Evolutionary conservation across 1,140 invertebrate genomes (phyloP), one percentile per base, ranked within the genome.

Genomic region (Sweltsa coloradensis): DNA sequence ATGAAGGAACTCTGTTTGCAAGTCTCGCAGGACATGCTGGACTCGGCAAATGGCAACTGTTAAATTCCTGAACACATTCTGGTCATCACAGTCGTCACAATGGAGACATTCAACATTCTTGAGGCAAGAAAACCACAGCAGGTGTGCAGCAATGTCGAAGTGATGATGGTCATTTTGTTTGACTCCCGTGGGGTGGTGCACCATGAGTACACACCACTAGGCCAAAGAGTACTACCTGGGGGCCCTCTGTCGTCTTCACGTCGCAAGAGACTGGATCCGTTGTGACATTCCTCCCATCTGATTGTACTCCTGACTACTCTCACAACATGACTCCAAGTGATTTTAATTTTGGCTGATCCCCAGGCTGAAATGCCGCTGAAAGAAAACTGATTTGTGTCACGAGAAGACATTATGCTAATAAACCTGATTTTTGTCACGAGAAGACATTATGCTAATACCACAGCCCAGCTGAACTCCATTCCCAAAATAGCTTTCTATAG

Each of bases 121-220:
- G 2, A 43, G 45, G 27, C 50, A 2, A 62, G 60, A 47, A 59
- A 61, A 51, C 46, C 48, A 37, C 31, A 49, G 19, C 50, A 50
- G 44, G 49, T 44, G 46, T 50, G 51, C 16, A 58, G 50, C 24
- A 57, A 56, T 25, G 43, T 59, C 27, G 63, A 64, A 46, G 53
- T 53, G 6, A 61, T 61, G 55, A 44, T 60, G 39, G 57, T 58
- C 52, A 27, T 40, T 51, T 62, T 60, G 49, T 65, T 64, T 45
- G 51, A 61, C 40, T 34, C 11, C n/a, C 45, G 42, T 27, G 56
- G 54, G 2, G 43, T 61, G 6, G 53, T 61, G 14, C 55, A 63
- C 47, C 40, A 51, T 19, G 53, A 63, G 48, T 63, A 58, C 42
- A 47, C 54, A 34, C 51, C 60, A 31, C 41, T 42, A 25, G 55